phyloP scores from a whole-genome alignment of 2,888 invertebrate species.

The Furcula furcula region DNA sequence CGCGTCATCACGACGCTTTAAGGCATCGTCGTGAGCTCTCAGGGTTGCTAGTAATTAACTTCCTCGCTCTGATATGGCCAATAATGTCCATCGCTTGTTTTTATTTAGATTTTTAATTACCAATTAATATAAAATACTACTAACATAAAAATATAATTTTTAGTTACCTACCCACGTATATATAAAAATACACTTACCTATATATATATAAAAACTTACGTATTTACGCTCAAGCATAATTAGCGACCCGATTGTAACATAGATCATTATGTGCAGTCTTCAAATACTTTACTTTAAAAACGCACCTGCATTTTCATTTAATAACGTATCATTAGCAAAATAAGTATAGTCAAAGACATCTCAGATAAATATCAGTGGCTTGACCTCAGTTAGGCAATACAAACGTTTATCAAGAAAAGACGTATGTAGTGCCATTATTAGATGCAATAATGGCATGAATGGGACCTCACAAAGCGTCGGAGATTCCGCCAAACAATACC shows the following conservation, averaged over 20 bases:
- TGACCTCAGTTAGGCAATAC: constrained; percentile 30
- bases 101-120: not conserved
- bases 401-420: constrained; percentile 20
- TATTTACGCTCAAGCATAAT: too few species aligned
- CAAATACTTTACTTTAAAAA: too few species aligned
- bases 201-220: too few species aligned
- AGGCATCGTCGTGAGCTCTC: constrained; percentile 47
- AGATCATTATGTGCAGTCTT: too few species aligned
- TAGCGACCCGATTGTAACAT: too few species aligned
- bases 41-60: constrained; percentile 59
- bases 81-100: constrained; percentile 1
- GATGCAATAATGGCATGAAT: constrained; percentile 27
- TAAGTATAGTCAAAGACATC: constrained; percentile 26
- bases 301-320: constrained; percentile 3
- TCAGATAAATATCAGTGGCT: constrained; percentile 30
- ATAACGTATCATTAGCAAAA: constrained; percentile 27
- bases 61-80: constrained; percentile 33
- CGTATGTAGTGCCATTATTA: constrained; percentile 26
- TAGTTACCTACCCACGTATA: too few species aligned
- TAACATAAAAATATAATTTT: too few species aligned
- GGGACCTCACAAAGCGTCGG: constrained; percentile 26
- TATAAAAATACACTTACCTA: too few species aligned
- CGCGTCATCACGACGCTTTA: constrained; percentile 48
- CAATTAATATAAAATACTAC: not conserved
- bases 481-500: constrained; percentile 40